Evolutionary conservation across 2,113 vertebrate genomes (phyloP), one percentile per base, ranked within the genome.

Genomic region (Rhizomys pruinosus): DNA sequence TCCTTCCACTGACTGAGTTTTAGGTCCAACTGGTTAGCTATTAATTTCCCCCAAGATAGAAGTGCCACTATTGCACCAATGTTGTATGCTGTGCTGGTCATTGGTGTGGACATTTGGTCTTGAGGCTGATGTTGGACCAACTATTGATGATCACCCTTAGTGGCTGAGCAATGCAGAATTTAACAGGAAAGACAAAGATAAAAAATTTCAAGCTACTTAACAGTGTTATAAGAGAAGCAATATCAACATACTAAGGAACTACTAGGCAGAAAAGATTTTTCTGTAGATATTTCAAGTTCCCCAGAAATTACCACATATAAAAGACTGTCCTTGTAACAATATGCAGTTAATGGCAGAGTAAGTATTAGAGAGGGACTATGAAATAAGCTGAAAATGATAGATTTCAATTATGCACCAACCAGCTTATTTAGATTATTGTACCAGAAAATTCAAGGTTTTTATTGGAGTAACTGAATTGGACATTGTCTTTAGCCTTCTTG

Each of bases 401-500:
- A 47, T 71, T 77, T 81, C n/a, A 68, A 11, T 63, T 63, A 42
- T 63, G 17, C 4, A 61, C 0, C 57, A 25, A 68, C n/a, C 7
- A 64, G 27, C 52, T 39, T 55, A 37, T 85, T 57, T 82, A 80
- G 61, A 73, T 73, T 74, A 78, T 52, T 78, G 7, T 22, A 66
- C 12, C 61, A 76, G 34, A 92, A 77, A 68, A 61, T 66, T 92
- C 64, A 91, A 76, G 32, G 79, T 94, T 73, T 96, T 88, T 86
- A 37, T 39, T 87, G 27, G n/a, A 25, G 61, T 77, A 73, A 74
- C 3, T 80, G 66, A 64, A 59, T 37, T 92, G 72, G 84, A 84
- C 57, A 39, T 34, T 47, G 7, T 39, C 11, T 44, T 90, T 93
- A 61, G 64, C 34, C 90, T 87, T 64, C 34, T 19, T 92, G 61